Evolutionary conservation across 2,113 vertebrate genomes (phyloP).

Genomic region (Narcine bancroftii): DNA sequence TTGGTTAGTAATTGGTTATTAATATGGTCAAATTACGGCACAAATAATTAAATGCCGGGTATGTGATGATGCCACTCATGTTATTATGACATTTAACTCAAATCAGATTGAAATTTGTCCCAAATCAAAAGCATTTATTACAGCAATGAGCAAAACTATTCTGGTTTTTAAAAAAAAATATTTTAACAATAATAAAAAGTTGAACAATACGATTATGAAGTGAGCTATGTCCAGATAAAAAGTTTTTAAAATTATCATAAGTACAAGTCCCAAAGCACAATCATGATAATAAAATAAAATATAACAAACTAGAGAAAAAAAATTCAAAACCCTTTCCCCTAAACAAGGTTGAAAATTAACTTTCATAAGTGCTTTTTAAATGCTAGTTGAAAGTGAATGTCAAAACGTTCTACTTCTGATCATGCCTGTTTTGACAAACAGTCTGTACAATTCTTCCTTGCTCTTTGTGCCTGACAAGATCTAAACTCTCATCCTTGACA

Average conservation of each 20-base stretch:
- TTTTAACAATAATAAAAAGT: no score
- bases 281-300: no score
- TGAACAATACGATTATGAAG: no score
- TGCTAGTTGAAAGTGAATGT: background rate
- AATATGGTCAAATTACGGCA: conserved; percentile 6
- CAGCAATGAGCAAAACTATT: background rate
- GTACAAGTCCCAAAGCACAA: no score
- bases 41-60: conserved; percentile 13
- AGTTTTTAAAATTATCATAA: no score
- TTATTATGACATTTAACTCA: background rate
- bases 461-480: background rate
- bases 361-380: background rate
- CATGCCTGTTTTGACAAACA: background rate
- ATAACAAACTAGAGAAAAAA: no score
- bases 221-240: no score
- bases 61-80: conserved; percentile 1
- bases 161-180: no score
- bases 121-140: background rate
- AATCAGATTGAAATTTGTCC: background rate
- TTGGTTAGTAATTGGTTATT: conserved; percentile 18
- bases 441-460: background rate
- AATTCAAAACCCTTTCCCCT: no score
- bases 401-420: conserved; percentile 11
- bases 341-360: no score
- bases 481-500: background rate